Percentiles rank a stretch among this genome's conserved stretches.
phyloP scores from a whole-genome alignment of 35 echinoderm and acorn worm genomes.

The Lytechinus pictus region DNA sequence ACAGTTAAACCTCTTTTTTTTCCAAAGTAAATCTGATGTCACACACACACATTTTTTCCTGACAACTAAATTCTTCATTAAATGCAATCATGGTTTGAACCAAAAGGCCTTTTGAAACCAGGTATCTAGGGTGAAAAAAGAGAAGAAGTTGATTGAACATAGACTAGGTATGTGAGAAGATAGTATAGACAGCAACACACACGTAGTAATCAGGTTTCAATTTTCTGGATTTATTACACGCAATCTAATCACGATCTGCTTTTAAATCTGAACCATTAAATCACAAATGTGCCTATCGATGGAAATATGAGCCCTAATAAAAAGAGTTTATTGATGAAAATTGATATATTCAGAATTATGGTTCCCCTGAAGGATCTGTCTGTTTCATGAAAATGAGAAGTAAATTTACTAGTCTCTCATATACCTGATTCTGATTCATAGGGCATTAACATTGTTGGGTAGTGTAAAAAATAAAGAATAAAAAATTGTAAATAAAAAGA shows the following conservation, averaged over 20 bases:
- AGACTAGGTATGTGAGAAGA: not conserved
- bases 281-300: not conserved
- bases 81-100: too few species aligned
- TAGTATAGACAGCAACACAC: not conserved
- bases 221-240: not conserved
- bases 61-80: too few species aligned
- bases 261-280: not conserved
- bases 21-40: too few species aligned
- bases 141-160: too few species aligned
- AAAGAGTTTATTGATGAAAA: slow-evolving; percentile 12
- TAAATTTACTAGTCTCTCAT: not conserved
- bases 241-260: not conserved
- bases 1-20: too few species aligned
- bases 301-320: not conserved
- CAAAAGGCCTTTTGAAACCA: too few species aligned
- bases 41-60: too few species aligned
- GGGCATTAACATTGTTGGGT: not conserved
- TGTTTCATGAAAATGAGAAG: not conserved
- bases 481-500: not conserved
- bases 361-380: not conserved
- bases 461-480: not conserved
- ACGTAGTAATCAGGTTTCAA: not conserved
- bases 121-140: too few species aligned
- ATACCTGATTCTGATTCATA: not conserved
- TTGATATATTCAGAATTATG: not conserved